Percentiles rank a stretch among this genome's conserved stretches.
Conservation (phyloP, 2,113 vertebrate genomes). For the Pterocles orientalis region DNA sequence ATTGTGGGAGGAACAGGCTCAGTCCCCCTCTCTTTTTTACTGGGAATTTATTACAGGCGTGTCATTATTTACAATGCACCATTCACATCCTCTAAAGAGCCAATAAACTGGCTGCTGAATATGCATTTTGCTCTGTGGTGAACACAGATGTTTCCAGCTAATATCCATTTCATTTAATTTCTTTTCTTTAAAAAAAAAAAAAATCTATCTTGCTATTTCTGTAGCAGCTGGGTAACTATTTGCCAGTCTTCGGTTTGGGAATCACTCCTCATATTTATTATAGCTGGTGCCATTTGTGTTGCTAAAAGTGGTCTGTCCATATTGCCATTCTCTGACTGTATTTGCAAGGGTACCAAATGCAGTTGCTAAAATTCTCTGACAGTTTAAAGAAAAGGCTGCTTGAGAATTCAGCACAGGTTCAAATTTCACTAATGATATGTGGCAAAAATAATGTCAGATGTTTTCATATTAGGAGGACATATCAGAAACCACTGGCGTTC, state of each 20-base stretch:
- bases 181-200: slow-evolving; percentile 76
- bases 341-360: slow-evolving; percentile 60
- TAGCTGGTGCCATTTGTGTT: slow-evolving; percentile 60
- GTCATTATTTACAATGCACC: slow-evolving; percentile 84
- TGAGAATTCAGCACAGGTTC: slow-evolving; percentile 42
- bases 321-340: slow-evolving; percentile 42
- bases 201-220: slow-evolving; percentile 79
- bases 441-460: slow-evolving; percentile 54
- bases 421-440: slow-evolving; percentile 44
- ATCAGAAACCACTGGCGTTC: background rate
- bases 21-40: slow-evolving; percentile 77
- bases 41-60: slow-evolving; percentile 82
- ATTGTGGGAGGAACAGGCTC: slow-evolving; percentile 74
- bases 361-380: slow-evolving; percentile 52
- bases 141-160: slow-evolving; percentile 85
- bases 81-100: slow-evolving; percentile 85
- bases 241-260: slow-evolving; percentile 74
- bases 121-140: slow-evolving; percentile 84
- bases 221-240: slow-evolving; percentile 82
- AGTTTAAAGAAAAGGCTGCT: slow-evolving; percentile 4
- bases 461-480: slow-evolving; percentile 17
- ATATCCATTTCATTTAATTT: slow-evolving; percentile 86
- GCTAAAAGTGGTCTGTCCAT: slow-evolving; percentile 68
- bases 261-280: slow-evolving; percentile 76
- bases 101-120: slow-evolving; percentile 85